Base-by-base conservation (phyloP, 2,888 invertebrate species). In the Encarsia formosa region DNA sequence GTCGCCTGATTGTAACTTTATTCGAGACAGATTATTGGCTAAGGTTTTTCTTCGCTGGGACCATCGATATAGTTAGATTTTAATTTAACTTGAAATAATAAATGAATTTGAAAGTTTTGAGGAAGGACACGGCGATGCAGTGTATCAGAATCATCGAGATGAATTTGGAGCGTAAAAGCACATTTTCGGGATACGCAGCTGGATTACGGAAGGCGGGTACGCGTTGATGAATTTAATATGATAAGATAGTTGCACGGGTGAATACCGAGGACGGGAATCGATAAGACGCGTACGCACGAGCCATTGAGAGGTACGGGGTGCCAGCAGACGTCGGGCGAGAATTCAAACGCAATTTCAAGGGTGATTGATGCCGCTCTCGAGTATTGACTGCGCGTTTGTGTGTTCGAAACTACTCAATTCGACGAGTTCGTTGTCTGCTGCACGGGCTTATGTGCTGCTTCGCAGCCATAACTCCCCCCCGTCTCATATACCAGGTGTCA, bases 291-390 rank as follows among this genome's bases (percentile, higher is more conserved):
- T 18, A 20, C 15, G 15, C 15, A 19, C 34, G 24, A 24, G 40
- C 32, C 32, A 24, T 24, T 44, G 49, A 53, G 54, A 58, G 62
- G 63, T 11, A n/a, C n/a, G n/a, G n/a, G n/a, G n/a, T n/a, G n/a
- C n/a, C n/a, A n/a, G n/a, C n/a, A n/a, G n/a, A n/a, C n/a, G n/a
- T n/a, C n/a, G 15, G 37, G 61, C 60, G 63, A 50, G 35, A 63
- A 65, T 66, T 65, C 61, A 60, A n/a, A 57, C 60, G 62, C 63
- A 63, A 65, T 64, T 64, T 59, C 56, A 58, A 60, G 63, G 59
- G 60, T 65, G 63, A 65, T 64, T 65, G 64, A 65, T 65, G 65
- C 61, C n/a, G n/a, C n/a, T n/a, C n/a, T 61, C 60, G 60, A 62
- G 64, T 64, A 65, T 65, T 58, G 62, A 60, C 58, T 43, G 35